phyloP scores from a whole-genome alignment of 1,140 invertebrate genomes.

The Cepaea nemoralis region DNA sequence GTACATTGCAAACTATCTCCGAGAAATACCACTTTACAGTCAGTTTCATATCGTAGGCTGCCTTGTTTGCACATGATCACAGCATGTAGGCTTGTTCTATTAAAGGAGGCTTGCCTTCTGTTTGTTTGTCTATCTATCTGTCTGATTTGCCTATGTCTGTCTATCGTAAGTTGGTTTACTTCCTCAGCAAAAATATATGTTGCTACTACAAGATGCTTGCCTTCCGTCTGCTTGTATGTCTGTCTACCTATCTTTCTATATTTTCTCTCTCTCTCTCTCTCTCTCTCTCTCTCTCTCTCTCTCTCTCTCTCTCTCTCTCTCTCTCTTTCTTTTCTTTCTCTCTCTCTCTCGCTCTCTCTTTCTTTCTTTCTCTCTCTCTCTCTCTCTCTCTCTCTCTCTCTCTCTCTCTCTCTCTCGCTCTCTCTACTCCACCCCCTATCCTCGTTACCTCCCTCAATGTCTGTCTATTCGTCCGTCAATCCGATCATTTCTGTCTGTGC shows the following conservation, averaged over 20 bases:
- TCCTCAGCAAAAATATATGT: too few species aligned
- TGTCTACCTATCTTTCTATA: background rate
- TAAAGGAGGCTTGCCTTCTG: too few species aligned
- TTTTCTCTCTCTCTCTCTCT: background rate
- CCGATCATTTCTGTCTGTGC: background rate
- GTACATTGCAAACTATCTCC: too few species aligned
- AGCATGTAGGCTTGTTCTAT: too few species aligned
- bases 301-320: background rate
- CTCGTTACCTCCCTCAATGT: too few species aligned
- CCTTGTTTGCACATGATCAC: too few species aligned
- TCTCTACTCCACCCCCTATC: too few species aligned
- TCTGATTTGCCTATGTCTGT: background rate
- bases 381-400: slow-evolving; percentile 22
- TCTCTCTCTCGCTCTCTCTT: background rate
- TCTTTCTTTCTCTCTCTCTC: background rate
- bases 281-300: background rate
- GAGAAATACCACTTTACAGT: too few species aligned
- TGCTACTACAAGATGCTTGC: too few species aligned
- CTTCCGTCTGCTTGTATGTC: background rate
- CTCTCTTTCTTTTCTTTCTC: background rate
- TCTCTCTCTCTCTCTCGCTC: slow-evolving; percentile 32
- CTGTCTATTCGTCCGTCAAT: background rate
- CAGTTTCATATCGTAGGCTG: too few species aligned
- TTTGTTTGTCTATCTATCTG: background rate
- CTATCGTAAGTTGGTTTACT: too few species aligned